These are phyloP conservation scores for Tromatobia lineatoria DNA, from an alignment of 2,888 invertebrate genomes.

Conservation along the genomic window DNA sequence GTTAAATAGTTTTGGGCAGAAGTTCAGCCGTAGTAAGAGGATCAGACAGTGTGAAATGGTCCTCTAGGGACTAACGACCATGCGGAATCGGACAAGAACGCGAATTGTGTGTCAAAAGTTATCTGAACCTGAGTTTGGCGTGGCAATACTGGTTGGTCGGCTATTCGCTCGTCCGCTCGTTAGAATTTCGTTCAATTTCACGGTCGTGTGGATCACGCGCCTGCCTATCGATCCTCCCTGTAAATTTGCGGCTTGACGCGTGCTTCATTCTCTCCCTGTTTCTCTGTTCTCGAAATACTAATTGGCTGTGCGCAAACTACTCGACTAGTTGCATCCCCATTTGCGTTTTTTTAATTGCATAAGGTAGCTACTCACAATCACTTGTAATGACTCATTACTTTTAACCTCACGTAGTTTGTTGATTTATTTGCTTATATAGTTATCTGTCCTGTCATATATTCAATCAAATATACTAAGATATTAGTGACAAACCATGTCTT, in stretches of 20 bases:
- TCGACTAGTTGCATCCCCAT: slow-evolving; percentile 2
- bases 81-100: slow-evolving; percentile 59
- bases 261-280: slow-evolving; percentile 1
- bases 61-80: neutral
- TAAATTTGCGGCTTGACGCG: slow-evolving; percentile 33
- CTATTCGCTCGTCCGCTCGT: slow-evolving; percentile 19
- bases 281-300: slow-evolving; percentile 30
- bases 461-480: too few species aligned
- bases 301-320: slow-evolving; percentile 33
- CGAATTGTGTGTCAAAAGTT: slow-evolving; percentile 73
- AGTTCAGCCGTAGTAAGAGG: neutral
- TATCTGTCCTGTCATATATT: too few species aligned
- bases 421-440: too few species aligned
- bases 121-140: slow-evolving; percentile 60
- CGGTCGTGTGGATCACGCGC: slow-evolving; percentile 52
- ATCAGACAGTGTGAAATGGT: slow-evolving; percentile 3
- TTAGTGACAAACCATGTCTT: too few species aligned
- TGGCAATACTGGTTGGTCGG: slow-evolving; percentile 25
- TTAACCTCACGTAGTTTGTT: too few species aligned
- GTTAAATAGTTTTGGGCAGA: neutral
- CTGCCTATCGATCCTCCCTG: slow-evolving; percentile 32
- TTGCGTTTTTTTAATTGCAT: neutral
- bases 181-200: slow-evolving; percentile 60
- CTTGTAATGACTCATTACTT: too few species aligned
- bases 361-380: too few species aligned